Conservation (phyloP, 2,113 vertebrate species). For the Mastomys natalensis region DNA sequence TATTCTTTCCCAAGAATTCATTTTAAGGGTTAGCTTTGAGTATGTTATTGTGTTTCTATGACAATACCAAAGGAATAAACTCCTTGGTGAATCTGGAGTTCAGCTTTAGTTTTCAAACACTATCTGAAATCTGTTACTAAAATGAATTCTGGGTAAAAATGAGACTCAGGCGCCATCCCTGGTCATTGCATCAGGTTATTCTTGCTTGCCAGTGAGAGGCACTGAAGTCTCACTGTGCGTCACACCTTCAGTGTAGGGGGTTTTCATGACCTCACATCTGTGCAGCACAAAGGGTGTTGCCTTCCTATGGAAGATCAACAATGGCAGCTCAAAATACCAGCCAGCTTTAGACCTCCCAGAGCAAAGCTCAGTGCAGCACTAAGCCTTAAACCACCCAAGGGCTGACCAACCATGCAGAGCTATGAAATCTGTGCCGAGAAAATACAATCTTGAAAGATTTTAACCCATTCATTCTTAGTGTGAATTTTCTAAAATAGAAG, state of each 20-base stretch:
- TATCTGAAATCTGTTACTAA: background rate
- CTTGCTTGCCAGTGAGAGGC: background rate
- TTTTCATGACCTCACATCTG: rapidly evolving
- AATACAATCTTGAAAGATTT: constrained; percentile 77
- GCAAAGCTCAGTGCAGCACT: constrained; percentile 53
- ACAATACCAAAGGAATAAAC: background rate
- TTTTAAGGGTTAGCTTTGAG: background rate
- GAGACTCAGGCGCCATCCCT: background rate
- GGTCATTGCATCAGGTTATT: background rate
- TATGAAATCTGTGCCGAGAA: constrained; percentile 57
- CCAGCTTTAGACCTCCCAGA: background rate
- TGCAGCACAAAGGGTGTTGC: background rate
- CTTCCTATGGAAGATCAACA: background rate
- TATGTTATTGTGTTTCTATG: background rate
- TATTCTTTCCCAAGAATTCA: background rate
- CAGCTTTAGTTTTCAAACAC: background rate
- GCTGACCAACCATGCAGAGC: constrained; percentile 60
- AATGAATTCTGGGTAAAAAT: background rate
- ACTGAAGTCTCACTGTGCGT: background rate
- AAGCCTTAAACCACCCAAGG: constrained; percentile 84
- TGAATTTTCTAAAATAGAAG: constrained; percentile 81
- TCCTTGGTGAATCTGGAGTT: background rate
- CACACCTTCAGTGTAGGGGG: rapidly evolving
- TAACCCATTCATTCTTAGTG: constrained; percentile 79
- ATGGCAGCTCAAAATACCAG: background rate